phyloP scores from a whole-genome alignment of 2,797 vertebrate genomes.

The Cuniculus paca region DNA sequence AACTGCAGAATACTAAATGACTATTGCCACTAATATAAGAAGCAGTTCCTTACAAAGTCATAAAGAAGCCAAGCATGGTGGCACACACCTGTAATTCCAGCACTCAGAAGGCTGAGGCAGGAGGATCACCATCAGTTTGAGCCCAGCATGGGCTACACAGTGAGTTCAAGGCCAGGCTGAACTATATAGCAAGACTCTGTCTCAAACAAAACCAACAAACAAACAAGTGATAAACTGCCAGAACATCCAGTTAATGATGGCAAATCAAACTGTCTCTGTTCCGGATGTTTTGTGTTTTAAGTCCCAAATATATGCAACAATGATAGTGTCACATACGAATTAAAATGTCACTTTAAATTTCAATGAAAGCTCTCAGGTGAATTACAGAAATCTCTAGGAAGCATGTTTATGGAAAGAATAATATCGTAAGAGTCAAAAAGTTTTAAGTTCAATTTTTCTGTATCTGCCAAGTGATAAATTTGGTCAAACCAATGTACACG shows the following conservation, averaged over 20 bases:
- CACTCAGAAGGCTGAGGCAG: neutral
- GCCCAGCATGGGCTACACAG: neutral
- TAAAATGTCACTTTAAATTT: conserved; percentile 20
- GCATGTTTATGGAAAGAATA: neutral
- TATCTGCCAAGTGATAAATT: neutral
- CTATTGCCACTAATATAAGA: neutral
- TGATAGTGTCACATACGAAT: conserved; percentile 5
- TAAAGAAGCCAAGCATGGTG: neutral
- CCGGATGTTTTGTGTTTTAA: neutral
- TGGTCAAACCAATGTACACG: neutral
- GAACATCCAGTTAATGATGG: neutral
- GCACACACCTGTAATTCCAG: neutral
- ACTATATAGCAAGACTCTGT: neutral
- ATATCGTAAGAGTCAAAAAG: neutral
- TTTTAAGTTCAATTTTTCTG: neutral
- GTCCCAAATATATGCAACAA: neutral
- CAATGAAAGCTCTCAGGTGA: neutral
- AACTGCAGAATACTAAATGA: neutral
- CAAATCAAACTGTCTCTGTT: neutral
- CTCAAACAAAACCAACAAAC: neutral
- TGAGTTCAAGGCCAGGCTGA: neutral
- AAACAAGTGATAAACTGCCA: neutral
- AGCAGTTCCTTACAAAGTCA: neutral
- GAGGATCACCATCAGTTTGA: neutral
- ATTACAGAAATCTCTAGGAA: conserved; percentile 4